Evolutionary conservation across 92 coral and sea anemone species (phyloP), one percentile per base, ranked within the genome.

Genomic region (Actinostola sp.): DNA sequence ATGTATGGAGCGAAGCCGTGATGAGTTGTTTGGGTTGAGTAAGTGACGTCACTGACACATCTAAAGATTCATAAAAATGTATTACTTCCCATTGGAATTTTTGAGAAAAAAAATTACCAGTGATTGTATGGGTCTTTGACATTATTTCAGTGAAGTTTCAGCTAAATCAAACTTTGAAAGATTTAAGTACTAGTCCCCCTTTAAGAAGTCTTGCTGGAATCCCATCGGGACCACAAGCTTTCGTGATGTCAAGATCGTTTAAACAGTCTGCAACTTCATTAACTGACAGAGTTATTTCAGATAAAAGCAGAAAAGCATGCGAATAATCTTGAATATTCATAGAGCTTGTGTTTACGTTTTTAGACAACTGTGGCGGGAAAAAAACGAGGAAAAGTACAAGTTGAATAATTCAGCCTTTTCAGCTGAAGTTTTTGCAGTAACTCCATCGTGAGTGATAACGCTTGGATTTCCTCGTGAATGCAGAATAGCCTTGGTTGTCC

Each of bases 381-480:
- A 77, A 14, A 77, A 70, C 1, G 84, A 61, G 29, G 84, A 33
- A 28, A 84, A 84, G 44, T 77, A 70, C n/a, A 23, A 28, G 29
- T 77, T 84, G 46, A 84, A 84, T 25, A 77, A 67, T 35, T 70
- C 75, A 10, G 84, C 89, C 35, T 77, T 84, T 5, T 56, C 71
- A 10, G 10, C 54, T 8, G 89, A 43, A 15, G 73, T 67, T 31
- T 59, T 57, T 16, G 83, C 83, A 25, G 56, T 34, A 26, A 19
- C 46, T 20, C 75, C 67, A 50, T 70, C 38, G 36, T 70, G 39
- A n/a, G 45, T 69, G 71, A 61, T 70, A 38, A 61, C 66, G 63
- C 72, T 71, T 34, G 50, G 73, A 56, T 62, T 70, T 60, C 73
- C 73, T 25, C 26, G 15, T 30, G 59, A 52, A 31, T 36, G 85